Base-by-base conservation (phyloP, 1,140 invertebrate genomes). In the Trichonephila clavipes region DNA sequence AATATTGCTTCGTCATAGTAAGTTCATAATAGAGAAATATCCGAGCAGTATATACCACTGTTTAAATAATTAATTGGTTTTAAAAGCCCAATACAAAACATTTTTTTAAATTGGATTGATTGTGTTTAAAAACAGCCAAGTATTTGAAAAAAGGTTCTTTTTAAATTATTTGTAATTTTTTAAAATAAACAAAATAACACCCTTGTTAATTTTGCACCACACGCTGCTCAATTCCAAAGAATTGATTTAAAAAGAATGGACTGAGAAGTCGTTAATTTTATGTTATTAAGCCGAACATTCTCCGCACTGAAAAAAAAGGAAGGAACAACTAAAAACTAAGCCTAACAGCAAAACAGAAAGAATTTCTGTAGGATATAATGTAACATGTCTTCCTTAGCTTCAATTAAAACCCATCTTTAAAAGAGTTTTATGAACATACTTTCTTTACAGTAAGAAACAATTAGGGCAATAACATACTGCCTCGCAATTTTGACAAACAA, bases 391-490 rank as follows among this genome's bases (percentile, higher is more conserved):
- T 51, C 82, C 82, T 85, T 85, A 24, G 24, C 44, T 44, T 85
- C 51, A 85, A 51, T 24, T 85, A 77, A 77, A 77, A 28, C 69
- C 24, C 69, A 34, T 34, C 24, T 18, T 77, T 77, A 77, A 28
- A 77, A 77, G 24, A 34, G 69, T 77, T 77, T 77, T 28, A 77
- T 77, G 69, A 28, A 77, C 69, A 34, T 28, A 77, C 28, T 77
- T 77, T 77, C 12, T 10, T 16, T n/a, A n/a, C 0, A 77, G 69
- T 34, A 77, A 77, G 61, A 21, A 34, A 61, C 85, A 87, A 62
- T 87, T 87, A 87, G 24, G 61, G 19, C 85, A 87, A 87, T 87
- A 87, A 87, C 85, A 87, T 18, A 87, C 24, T 21, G n/a, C n/a
- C 62, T 64, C 59, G 85, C 59, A 64, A 12, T 28, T 61, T 87